Conservation (phyloP, 2,113 vertebrate species). For the Reinhardtius hippoglossoides region DNA sequence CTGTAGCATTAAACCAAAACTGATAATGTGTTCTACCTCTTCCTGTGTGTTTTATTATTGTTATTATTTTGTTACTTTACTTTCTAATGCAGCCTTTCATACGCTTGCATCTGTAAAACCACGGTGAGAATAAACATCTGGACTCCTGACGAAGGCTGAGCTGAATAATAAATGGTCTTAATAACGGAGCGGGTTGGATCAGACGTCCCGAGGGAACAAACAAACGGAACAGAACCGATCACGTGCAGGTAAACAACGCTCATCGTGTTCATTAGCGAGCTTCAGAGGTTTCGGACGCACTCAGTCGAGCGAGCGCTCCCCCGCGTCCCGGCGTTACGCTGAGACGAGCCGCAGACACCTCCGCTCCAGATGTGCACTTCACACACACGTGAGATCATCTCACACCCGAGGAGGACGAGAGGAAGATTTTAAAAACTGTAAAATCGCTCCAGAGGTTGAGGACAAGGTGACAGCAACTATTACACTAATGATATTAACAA, state of each 20-base stretch:
- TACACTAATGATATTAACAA: too few species aligned
- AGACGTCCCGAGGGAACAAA: background rate
- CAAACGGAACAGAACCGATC: background rate
- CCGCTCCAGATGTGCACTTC: too few species aligned
- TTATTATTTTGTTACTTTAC: background rate
- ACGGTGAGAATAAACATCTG: background rate
- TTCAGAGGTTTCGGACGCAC: too few species aligned
- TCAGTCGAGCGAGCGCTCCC: background rate
- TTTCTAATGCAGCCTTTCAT: background rate
- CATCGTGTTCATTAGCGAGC: background rate
- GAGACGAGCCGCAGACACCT: background rate
- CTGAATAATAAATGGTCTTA: too few species aligned
- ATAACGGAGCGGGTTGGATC: background rate
- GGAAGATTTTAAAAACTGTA: background rate
- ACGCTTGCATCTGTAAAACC: too few species aligned
- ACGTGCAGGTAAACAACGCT: background rate
- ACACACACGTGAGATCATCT: background rate
- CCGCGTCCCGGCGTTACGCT: background rate
- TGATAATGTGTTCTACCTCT: too few species aligned
- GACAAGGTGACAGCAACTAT: too few species aligned
- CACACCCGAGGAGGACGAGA: too few species aligned
- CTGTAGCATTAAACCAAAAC: too few species aligned
- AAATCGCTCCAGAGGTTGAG: too few species aligned
- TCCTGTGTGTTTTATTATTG: background rate
- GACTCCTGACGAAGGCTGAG: background rate